Evolutionary conservation across 2,797 vertebrate species (phyloP).

Genomic region (Labeo calbasu): DNA sequence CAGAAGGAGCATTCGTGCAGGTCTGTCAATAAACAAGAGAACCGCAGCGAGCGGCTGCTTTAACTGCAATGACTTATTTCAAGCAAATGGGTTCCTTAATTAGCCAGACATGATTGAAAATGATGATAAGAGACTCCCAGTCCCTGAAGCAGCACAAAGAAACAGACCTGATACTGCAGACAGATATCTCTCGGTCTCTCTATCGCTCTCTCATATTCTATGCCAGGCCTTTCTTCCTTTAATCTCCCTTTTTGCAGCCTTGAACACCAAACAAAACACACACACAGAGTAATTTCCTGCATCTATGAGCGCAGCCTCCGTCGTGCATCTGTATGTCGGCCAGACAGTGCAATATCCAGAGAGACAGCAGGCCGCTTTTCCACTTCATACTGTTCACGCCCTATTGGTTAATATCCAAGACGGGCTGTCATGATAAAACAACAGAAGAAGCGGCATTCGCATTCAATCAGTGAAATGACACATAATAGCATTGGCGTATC

Average conservation of each 20-base stretch:
- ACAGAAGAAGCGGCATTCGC: not conserved
- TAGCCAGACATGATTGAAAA: conserved; percentile 49
- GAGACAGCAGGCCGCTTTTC: not conserved
- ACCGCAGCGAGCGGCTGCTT: conserved; percentile 23
- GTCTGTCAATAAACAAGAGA: conserved; percentile 32
- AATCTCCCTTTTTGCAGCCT: conserved; percentile 13
- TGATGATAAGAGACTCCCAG: conserved; percentile 42
- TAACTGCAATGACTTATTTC: conserved; percentile 34
- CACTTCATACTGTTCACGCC: not conserved
- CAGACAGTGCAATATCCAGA: conserved; percentile 1
- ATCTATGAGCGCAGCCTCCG: not conserved
- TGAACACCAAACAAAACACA: conserved; percentile 28
- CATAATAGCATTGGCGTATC: conserved; percentile 1
- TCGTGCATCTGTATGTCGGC: not conserved
- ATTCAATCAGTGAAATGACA: conserved; percentile 18
- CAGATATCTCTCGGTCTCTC: conserved; percentile 6
- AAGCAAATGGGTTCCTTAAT: conserved; percentile 54
- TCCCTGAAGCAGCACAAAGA: conserved; percentile 39
- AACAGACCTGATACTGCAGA: conserved; percentile 16
- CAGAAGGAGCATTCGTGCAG: conserved; percentile 15
- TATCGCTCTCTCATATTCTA: not conserved
- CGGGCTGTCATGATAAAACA: conserved; percentile 10
- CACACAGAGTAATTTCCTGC: conserved; percentile 18
- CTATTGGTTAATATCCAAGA: conserved; percentile 27
- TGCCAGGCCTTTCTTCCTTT: conserved; percentile 18